phyloP scores from a whole-genome alignment of 2,113 vertebrate species.

The Columba janthina region DNA sequence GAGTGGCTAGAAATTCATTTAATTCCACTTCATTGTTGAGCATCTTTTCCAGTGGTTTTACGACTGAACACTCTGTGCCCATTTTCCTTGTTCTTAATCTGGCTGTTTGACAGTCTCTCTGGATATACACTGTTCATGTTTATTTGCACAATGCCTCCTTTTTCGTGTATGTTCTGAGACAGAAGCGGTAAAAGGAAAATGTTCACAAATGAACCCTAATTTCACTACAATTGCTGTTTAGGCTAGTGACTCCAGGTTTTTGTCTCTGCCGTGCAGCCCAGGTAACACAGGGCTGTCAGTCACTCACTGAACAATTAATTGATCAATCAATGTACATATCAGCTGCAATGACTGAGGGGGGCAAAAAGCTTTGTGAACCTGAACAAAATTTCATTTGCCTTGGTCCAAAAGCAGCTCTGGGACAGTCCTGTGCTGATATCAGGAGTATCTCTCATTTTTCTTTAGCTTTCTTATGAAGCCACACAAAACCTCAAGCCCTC shows the following conservation, averaged over 20 bases:
- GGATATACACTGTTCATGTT: background rate
- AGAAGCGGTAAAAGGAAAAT: background rate
- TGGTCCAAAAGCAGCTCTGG: background rate
- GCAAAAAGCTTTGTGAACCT: background rate
- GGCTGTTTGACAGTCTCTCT: background rate
- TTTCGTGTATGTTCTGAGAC: background rate
- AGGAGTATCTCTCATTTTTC: fast-evolving
- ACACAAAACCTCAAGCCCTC: background rate
- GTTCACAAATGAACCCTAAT: background rate
- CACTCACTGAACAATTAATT: background rate
- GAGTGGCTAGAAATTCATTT: conserved; percentile 73
- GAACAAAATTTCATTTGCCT: fast-evolving
- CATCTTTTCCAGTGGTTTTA: conserved; percentile 57
- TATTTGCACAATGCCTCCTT: background rate
- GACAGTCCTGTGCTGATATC: background rate
- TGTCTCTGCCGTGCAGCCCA: background rate
- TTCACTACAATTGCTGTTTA: background rate
- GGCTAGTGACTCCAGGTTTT: background rate
- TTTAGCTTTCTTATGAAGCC: background rate
- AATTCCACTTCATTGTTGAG: conserved; percentile 69
- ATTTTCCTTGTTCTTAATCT: conserved; percentile 5
- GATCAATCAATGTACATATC: background rate
- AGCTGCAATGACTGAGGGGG: fast-evolving
- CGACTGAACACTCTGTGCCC: conserved; percentile 11
- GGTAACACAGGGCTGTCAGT: background rate